phyloP scores from a whole-genome alignment of 2,113 vertebrate species.

The Takifugu flavidus region DNA sequence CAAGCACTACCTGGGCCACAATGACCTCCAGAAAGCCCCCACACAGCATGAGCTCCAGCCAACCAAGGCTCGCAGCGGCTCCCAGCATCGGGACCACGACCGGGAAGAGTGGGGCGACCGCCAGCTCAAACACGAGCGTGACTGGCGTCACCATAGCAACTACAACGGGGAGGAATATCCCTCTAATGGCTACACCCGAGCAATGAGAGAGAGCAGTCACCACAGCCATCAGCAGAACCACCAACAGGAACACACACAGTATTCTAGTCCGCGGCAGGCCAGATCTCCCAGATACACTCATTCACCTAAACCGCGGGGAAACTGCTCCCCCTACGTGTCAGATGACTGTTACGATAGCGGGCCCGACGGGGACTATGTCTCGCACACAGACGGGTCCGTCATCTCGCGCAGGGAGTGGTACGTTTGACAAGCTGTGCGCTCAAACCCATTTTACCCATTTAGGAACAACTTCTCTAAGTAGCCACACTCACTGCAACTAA shows the following conservation, averaged over 20 bases:
- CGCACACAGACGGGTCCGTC: conserved; percentile 94
- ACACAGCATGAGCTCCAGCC: conserved; percentile 83
- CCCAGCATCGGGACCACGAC: conserved; percentile 81
- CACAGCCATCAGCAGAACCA: conserved; percentile 56
- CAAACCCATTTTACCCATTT: not conserved
- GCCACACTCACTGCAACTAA: conserved; percentile 27
- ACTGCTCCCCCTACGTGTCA: conserved; percentile 83
- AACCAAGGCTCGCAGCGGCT: conserved; percentile 77
- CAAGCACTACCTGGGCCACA: conserved; percentile 91
- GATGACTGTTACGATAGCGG: conserved; percentile 86
- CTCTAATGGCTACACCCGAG: conserved; percentile 73
- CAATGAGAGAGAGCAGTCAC: conserved; percentile 66
- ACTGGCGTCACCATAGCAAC: conserved; percentile 42
- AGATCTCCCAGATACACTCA: conserved; percentile 75
- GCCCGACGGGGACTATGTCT: conserved; percentile 91
- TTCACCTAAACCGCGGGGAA: conserved; percentile 53
- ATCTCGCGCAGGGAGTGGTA: conserved; percentile 99
- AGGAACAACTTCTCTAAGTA: conserved; percentile 18
- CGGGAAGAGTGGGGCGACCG: conserved; percentile 90
- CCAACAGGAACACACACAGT: conserved; percentile 57
- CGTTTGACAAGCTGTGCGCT: conserved; percentile 73
- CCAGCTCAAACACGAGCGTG: conserved; percentile 65
- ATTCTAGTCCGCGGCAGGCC: conserved; percentile 76
- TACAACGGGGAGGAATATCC: conserved; percentile 60
- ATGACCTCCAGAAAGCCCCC: conserved; percentile 90